These are phyloP conservation scores for Tipula unca DNA, from an alignment of 2,888 invertebrate species.

Conservation along the genomic window DNA sequence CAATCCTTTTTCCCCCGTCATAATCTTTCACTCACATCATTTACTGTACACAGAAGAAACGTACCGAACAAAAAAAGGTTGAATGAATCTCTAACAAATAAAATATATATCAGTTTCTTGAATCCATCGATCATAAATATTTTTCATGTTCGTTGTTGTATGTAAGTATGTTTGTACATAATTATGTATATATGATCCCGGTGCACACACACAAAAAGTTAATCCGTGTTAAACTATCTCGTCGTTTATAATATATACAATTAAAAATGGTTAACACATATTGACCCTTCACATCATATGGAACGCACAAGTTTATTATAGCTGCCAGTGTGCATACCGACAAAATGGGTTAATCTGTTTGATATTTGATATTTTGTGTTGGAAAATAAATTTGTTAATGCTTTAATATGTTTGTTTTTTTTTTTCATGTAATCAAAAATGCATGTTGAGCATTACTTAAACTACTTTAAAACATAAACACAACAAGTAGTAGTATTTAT, in stretches of 20 bases:
- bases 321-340: neutral
- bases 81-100: neutral
- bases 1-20: neutral
- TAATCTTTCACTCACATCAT: neutral
- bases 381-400: neutral
- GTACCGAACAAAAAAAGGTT: neutral
- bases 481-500: neutral
- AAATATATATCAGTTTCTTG: neutral
- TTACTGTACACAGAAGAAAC: neutral
- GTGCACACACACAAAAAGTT: neutral
- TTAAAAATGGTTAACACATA: neutral
- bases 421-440: neutral
- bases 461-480: neutral
- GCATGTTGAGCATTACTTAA: neutral
- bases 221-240: neutral
- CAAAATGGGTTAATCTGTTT: neutral
- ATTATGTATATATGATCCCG: neutral
- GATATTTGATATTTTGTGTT: neutral
- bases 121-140: neutral
- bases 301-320: neutral
- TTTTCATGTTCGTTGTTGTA: neutral
- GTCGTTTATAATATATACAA: neutral
- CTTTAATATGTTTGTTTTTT: neutral
- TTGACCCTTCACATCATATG: neutral
- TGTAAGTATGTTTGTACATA: too few relatives aligned